Evolutionary conservation across 2,113 vertebrate species (phyloP).

Genomic region (Tyto alba): DNA sequence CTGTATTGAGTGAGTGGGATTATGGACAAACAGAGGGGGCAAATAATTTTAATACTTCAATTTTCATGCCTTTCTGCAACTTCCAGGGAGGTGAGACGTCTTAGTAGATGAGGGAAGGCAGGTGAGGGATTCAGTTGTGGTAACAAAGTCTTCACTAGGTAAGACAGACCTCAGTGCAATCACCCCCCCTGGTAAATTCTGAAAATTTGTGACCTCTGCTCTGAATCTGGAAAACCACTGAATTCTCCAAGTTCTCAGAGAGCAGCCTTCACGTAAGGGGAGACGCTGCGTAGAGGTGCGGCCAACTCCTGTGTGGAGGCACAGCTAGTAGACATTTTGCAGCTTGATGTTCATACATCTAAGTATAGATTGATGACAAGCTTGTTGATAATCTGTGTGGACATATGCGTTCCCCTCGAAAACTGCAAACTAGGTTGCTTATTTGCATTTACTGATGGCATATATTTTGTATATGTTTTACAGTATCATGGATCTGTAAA

Average conservation of each 20-base stretch:
- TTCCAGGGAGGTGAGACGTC: background rate
- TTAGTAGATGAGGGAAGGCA: background rate
- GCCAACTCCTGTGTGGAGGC: background rate
- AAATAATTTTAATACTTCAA: background rate
- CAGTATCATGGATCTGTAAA: background rate
- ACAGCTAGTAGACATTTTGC: background rate
- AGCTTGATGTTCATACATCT: background rate
- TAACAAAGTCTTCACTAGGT: background rate
- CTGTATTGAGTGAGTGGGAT: background rate
- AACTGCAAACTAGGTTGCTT: background rate
- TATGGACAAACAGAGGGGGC: background rate
- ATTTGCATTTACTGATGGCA: background rate
- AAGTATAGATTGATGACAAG: background rate
- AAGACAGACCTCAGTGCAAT: background rate
- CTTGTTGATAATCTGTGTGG: background rate
- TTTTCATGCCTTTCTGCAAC: background rate
- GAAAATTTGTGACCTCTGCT: background rate
- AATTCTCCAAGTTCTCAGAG: background rate
- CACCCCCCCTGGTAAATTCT: background rate
- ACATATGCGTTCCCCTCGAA: background rate
- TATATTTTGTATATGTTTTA: background rate
- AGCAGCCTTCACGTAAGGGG: background rate
- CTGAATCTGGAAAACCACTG: background rate
- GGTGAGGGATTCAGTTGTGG: background rate
- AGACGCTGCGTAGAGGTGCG: background rate